phyloP scores from a whole-genome alignment of 2,113 vertebrate species.

The Hippopotamus amphibius region DNA sequence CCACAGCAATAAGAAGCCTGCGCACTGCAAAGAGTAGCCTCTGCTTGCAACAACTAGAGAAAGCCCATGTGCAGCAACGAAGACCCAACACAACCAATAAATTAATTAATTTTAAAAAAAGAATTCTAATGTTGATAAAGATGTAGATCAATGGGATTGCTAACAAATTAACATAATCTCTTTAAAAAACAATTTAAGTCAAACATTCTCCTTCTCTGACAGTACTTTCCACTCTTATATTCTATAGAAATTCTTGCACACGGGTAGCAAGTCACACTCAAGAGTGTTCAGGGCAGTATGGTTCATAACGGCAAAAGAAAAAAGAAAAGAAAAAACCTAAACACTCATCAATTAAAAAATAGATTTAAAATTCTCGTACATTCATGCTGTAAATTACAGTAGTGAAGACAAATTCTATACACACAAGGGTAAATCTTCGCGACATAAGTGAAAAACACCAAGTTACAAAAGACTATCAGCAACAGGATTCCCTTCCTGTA shows the following conservation, averaged over 20 bases:
- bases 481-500: neutral
- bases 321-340: neutral
- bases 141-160: neutral
- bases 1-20: too few relatives aligned
- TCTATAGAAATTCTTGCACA: neutral
- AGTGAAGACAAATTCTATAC: neutral
- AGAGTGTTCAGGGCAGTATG: neutral
- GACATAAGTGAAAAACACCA: neutral
- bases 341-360: neutral
- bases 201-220: neutral
- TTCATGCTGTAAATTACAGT: neutral
- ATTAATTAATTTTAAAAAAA: too few relatives aligned
- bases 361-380: neutral
- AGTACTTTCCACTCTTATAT: neutral
- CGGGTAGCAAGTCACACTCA: neutral
- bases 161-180: neutral
- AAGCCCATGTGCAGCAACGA: too few relatives aligned
- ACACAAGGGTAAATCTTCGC: neutral
- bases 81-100: too few relatives aligned
- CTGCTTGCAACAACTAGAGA: too few relatives aligned
- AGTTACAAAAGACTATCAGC: neutral
- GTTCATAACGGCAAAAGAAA: neutral
- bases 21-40: too few relatives aligned
- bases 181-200: neutral
- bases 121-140: neutral